Evolutionary conservation across 2,888 invertebrate species (phyloP).

Genomic region (Lypha dubia): DNA sequence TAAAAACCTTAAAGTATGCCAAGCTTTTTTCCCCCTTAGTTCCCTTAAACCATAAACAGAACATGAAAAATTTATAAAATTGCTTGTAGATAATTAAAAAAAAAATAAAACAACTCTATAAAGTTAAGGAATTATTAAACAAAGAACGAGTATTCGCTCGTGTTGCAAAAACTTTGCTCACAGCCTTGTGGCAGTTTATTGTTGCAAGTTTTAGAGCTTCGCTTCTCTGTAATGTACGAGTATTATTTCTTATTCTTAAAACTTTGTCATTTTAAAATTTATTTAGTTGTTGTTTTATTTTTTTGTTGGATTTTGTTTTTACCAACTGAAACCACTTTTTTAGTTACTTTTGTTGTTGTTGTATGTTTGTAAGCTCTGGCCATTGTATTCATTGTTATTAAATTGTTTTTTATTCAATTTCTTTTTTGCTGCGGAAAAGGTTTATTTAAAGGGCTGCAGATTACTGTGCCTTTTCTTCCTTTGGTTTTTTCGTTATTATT

Average conservation of each 20-base stretch:
- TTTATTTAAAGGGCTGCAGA: slow-evolving; percentile 24
- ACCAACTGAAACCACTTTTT: slow-evolving; percentile 12
- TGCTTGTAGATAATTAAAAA: slow-evolving; percentile 55
- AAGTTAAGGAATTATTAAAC: slow-evolving; percentile 44
- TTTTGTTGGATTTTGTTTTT: no score
- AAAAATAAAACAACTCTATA: neutral
- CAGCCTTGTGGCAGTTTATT: neutral
- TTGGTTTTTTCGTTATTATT: neutral
- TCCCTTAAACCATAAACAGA: slow-evolving; percentile 30
- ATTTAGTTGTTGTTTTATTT: neutral
- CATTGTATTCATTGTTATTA: slow-evolving; percentile 14
- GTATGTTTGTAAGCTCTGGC: slow-evolving; percentile 11
- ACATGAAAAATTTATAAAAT: neutral
- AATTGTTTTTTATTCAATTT: neutral
- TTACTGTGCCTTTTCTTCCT: neutral
- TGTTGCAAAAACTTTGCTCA: neutral
- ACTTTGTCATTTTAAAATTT: slow-evolving; percentile 33
- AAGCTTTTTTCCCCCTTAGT: slow-evolving; percentile 10
- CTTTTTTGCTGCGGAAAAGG: neutral
- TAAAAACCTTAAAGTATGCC: slow-evolving; percentile 58
- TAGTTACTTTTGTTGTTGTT: no score
- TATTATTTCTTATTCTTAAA: neutral
- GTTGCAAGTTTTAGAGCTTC: neutral
- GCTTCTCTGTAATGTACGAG: no score
- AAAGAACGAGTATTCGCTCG: slow-evolving; percentile 6